These are phyloP conservation scores for Eurypyga helias DNA, from an alignment of 2,113 vertebrate genomes.

Conservation along the genomic window DNA sequence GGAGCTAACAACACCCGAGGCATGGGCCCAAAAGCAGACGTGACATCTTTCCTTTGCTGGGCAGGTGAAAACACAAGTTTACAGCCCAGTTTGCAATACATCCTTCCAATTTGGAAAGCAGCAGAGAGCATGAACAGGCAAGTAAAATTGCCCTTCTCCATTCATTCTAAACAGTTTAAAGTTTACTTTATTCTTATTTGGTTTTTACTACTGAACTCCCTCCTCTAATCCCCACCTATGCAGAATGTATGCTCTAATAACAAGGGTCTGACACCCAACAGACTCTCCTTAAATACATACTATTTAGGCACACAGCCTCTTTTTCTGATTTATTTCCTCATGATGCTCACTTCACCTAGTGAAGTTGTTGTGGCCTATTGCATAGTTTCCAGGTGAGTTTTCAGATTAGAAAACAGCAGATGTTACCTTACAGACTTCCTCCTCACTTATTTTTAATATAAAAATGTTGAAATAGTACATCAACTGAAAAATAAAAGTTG, in stretches of 20 bases:
- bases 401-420: background rate
- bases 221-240: background rate
- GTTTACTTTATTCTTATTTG: background rate
- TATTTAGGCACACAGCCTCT: accelerated
- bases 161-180: background rate
- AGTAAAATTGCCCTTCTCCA: background rate
- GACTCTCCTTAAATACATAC: background rate
- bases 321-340: background rate
- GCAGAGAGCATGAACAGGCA: background rate
- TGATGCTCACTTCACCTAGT: background rate
- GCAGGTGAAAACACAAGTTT: background rate
- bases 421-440: background rate
- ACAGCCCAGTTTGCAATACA: background rate
- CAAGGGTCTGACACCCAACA: background rate
- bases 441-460: background rate
- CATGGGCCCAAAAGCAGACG: accelerated
- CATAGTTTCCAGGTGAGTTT: background rate
- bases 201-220: background rate
- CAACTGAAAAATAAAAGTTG: background rate
- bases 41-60: background rate
- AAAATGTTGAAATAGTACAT: background rate
- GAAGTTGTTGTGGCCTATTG: accelerated
- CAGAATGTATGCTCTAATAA: background rate
- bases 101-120: background rate
- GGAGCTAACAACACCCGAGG: background rate